phyloP scores from a whole-genome alignment of 92 coral and sea anemone genomes.

The Ricordea florida region DNA sequence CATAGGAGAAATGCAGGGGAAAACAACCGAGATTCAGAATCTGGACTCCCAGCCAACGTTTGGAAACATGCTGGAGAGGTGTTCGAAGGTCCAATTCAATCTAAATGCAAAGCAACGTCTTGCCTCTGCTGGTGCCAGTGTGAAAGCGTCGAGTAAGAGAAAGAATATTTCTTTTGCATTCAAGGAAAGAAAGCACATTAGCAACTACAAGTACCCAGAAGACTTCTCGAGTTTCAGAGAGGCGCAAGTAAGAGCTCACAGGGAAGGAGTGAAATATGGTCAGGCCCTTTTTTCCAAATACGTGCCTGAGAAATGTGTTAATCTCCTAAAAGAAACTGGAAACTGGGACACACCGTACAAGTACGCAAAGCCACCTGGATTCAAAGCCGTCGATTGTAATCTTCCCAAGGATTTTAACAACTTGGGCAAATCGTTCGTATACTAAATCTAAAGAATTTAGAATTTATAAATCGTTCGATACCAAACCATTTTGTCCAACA shows the following conservation, averaged over 20 bases:
- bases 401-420: constrained; percentile 28
- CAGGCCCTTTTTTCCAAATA: constrained; percentile 34
- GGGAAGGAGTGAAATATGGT: constrained; percentile 27
- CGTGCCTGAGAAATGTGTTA: constrained; percentile 38
- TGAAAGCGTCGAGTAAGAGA: constrained; percentile 17
- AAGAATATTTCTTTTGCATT: constrained; percentile 8
- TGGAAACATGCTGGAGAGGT: constrained; percentile 41
- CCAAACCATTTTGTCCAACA: background rate
- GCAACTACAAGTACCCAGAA: constrained; percentile 1
- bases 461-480: too few species aligned
- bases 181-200: background rate
- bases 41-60: constrained; percentile 44
- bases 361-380: constrained; percentile 19
- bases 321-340: constrained; percentile 17
- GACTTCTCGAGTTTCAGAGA: constrained; percentile 20
- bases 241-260: constrained; percentile 35
- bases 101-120: constrained; percentile 29
- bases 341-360: constrained; percentile 42
- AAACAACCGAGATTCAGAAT: constrained; percentile 29
- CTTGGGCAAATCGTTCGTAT: background rate
- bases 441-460: too few species aligned
- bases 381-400: constrained; percentile 1
- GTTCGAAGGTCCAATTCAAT: constrained; percentile 42
- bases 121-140: constrained; percentile 31
- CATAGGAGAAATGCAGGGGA: constrained; percentile 37